These are phyloP conservation scores for Coregonus ussuriensis DNA, from an alignment of 2,797 vertebrate genomes.

Conservation along the genomic window DNA sequence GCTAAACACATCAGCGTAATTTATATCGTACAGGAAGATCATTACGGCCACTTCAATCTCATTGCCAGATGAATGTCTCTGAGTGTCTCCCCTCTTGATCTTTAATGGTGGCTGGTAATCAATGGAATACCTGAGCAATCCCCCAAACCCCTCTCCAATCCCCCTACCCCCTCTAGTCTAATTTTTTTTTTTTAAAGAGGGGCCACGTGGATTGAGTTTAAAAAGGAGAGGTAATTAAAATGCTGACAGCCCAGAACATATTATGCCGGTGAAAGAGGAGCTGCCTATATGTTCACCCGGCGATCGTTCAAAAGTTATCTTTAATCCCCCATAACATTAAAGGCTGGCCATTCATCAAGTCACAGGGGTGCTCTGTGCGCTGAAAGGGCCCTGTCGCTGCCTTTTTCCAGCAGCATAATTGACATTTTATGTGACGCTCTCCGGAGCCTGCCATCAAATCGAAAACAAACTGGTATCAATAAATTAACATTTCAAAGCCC, in stretches of 20 bases:
- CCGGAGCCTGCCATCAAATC: slow-evolving; percentile 60
- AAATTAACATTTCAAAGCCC: slow-evolving; percentile 70
- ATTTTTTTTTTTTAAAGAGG: slow-evolving; percentile 76
- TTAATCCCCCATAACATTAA: slow-evolving; percentile 83
- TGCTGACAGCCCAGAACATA: slow-evolving; percentile 81
- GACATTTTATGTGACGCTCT: slow-evolving; percentile 62
- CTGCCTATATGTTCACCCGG: slow-evolving; percentile 73
- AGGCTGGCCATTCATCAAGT: slow-evolving; percentile 80
- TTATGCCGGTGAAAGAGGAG: slow-evolving; percentile 79
- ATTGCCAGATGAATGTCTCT: slow-evolving; percentile 88
- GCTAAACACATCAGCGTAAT: slow-evolving; percentile 87
- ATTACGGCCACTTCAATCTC: slow-evolving; percentile 88
- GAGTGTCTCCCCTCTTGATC: slow-evolving; percentile 76
- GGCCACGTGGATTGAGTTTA: slow-evolving; percentile 87
- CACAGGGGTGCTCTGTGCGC: slow-evolving; percentile 74
- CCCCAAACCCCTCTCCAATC: slow-evolving; percentile 38
- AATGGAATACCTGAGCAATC: slow-evolving; percentile 70
- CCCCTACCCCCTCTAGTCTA: slow-evolving; percentile 65
- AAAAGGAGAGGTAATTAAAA: slow-evolving; percentile 92
- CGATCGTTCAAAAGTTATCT: slow-evolving; percentile 80
- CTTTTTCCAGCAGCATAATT: slow-evolving; percentile 72
- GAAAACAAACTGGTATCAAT: slow-evolving; percentile 72
- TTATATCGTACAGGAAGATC: slow-evolving; percentile 91
- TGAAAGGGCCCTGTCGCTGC: slow-evolving; percentile 70
- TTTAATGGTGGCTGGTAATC: slow-evolving; percentile 77